Conservation (phyloP, 2,888 invertebrate genomes). For the Drosophila greeni region DNA sequence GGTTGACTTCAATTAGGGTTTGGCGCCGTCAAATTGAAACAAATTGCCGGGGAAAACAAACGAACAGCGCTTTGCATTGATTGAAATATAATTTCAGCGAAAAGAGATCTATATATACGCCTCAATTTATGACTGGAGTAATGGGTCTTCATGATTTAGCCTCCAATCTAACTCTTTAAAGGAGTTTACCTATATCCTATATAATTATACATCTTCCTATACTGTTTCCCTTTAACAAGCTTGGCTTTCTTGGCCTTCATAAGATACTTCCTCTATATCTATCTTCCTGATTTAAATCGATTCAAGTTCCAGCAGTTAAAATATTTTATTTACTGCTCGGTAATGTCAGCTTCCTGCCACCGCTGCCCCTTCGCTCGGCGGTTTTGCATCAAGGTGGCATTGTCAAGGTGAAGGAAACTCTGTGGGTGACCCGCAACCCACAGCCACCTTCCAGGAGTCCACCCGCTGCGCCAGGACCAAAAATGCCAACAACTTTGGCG, state of each 20-base stretch:
- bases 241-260: background rate
- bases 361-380: background rate
- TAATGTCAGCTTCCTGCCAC: constrained; percentile 15
- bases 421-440: constrained; percentile 3
- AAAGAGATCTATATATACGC: background rate
- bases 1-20: constrained; percentile 31
- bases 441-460: background rate
- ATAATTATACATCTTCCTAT: too few relatives aligned
- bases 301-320: constrained; percentile 3
- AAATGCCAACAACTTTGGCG: constrained; percentile 3
- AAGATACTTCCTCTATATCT: background rate
- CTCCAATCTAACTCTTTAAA: background rate
- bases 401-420: constrained; percentile 33
- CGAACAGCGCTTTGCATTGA: constrained; percentile 22
- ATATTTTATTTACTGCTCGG: constrained; percentile 17
- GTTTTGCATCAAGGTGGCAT: constrained; percentile 18
- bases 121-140: too few relatives aligned
- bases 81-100: constrained; percentile 35
- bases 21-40: constrained; percentile 33
- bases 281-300: background rate
- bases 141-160: too few relatives aligned
- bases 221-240: too few relatives aligned
- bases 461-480: constrained; percentile 3
- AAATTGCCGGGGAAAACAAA: constrained; percentile 37
- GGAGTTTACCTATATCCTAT: too few relatives aligned